phyloP scores from a whole-genome alignment of 92 coral and sea anemone genomes.

The Zoanthus sociatus region DNA sequence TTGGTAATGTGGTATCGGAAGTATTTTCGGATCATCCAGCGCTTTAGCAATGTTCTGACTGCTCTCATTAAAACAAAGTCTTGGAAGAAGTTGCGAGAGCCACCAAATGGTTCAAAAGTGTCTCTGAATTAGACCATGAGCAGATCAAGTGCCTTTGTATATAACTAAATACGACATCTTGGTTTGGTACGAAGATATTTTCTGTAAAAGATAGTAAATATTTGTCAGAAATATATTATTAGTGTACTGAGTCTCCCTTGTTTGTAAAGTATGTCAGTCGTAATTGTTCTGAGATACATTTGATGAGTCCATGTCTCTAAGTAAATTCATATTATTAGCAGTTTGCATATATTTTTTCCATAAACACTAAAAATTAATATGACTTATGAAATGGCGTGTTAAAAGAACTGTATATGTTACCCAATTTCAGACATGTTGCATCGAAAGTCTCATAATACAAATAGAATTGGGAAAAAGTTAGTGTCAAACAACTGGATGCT shows the following conservation, averaged over 20 bases:
- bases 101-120: conserved; percentile 20
- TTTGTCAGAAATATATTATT: conserved; percentile 25
- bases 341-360: conserved; percentile 6
- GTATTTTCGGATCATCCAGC: conserved; percentile 19
- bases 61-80: conserved; percentile 15
- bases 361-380: conserved; percentile 19
- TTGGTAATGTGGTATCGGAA: conserved; percentile 22
- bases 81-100: conserved; percentile 8
- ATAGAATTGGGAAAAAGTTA: conserved; percentile 20
- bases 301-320: conserved; percentile 24
- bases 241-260: conserved; percentile 27
- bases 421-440: conserved; percentile 17
- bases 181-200: conserved; percentile 18
- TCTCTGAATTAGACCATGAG: conserved; percentile 21
- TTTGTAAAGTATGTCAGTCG: conserved; percentile 31
- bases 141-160: not conserved
- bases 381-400: conserved; percentile 27
- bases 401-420: conserved; percentile 19
- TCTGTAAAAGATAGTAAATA: not conserved
- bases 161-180: conserved; percentile 9
- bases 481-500: conserved; percentile 24
- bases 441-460: conserved; percentile 34
- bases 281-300: conserved; percentile 22
- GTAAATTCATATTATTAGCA: conserved; percentile 24
- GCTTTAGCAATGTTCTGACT: conserved; percentile 6